Conservation (phyloP, 2,888 invertebrate species). For the Ischnura elegans region DNA sequence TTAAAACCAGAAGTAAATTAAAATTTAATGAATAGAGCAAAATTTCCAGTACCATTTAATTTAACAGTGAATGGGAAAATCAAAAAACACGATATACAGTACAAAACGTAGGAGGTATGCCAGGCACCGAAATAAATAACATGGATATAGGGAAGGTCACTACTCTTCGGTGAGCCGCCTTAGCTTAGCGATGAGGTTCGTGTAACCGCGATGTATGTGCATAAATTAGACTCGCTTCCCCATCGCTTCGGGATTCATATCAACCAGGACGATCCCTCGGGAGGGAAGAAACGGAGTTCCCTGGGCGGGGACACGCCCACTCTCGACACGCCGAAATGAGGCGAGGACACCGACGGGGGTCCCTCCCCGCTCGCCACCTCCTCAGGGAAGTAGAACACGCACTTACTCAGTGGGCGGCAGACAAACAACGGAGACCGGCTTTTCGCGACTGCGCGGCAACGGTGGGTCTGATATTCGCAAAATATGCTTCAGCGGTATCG, state of each 20-base stretch:
- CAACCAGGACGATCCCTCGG: neutral
- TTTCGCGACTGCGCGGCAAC: neutral
- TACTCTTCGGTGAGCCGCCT: too few relatives aligned
- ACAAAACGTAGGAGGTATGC: too few relatives aligned
- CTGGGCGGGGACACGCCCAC: neutral
- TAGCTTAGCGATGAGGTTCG: too few relatives aligned
- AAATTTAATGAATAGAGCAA: too few relatives aligned
- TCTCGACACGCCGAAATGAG: neutral
- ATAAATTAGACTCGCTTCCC: neutral
- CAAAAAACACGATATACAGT: too few relatives aligned
- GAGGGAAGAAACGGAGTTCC: neutral
- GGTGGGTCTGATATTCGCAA: too few relatives aligned
- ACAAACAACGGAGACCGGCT: neutral
- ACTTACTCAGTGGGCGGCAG: neutral
- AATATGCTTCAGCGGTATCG: too few relatives aligned
- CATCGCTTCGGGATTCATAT: neutral
- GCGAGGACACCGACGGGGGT: neutral
- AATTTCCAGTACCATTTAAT: too few relatives aligned
- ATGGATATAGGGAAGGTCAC: too few relatives aligned
- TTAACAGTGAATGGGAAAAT: too few relatives aligned
- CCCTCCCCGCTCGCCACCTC: neutral
- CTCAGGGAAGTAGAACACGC: neutral
- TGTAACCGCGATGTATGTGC: neutral
- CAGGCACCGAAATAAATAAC: too few relatives aligned
- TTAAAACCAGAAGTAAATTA: too few relatives aligned